A percentile compares a stretch with the other conserved stretches of the same genome.
Conservation (phyloP, 2,888 invertebrate species). For the Brachynemurus nebulosus region DNA sequence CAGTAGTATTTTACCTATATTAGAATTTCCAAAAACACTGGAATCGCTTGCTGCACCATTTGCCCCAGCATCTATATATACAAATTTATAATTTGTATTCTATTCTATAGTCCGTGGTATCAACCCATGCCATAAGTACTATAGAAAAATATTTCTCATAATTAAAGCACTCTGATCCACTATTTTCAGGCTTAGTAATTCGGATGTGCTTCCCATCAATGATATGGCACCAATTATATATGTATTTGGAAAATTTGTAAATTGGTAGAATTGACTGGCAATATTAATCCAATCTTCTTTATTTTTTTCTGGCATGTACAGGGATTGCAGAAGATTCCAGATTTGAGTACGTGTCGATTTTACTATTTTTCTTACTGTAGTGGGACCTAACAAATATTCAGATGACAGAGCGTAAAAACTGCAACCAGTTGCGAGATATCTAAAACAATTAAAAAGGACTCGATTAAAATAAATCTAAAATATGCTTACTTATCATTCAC, state of each 20-base stretch:
- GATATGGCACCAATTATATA: slow-evolving; percentile 22
- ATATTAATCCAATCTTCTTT: slow-evolving; percentile 21
- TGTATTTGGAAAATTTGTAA: slow-evolving; percentile 24
- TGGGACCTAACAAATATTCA: slow-evolving; percentile 20
- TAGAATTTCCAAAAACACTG: slow-evolving; percentile 19
- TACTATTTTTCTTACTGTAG: slow-evolving; percentile 21
- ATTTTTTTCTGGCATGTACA: slow-evolving; percentile 13
- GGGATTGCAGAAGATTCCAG: slow-evolving; percentile 18
- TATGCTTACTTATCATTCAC: too few relatives aligned
- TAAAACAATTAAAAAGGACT: slow-evolving; percentile 19
- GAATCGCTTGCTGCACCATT: slow-evolving; percentile 21
- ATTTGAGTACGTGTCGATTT: slow-evolving; percentile 20
- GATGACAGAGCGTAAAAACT: slow-evolving; percentile 21
- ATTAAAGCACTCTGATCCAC: slow-evolving; percentile 20
- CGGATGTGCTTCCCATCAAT: slow-evolving; percentile 23
- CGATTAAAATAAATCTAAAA: too few relatives aligned
- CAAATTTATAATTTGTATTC: slow-evolving; percentile 18
- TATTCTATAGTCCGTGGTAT: too few relatives aligned
- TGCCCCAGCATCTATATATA: slow-evolving; percentile 19
- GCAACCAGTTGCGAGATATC: slow-evolving; percentile 20
- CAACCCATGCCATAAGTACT: slow-evolving; percentile 15
- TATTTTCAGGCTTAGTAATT: slow-evolving; percentile 19
- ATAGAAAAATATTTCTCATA: slow-evolving; percentile 21
- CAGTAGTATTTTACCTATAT: slow-evolving; percentile 18
- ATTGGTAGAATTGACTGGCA: slow-evolving; percentile 20